phyloP scores from a whole-genome alignment of 2,797 vertebrate species.

The Neomorphus geoffroyi region DNA sequence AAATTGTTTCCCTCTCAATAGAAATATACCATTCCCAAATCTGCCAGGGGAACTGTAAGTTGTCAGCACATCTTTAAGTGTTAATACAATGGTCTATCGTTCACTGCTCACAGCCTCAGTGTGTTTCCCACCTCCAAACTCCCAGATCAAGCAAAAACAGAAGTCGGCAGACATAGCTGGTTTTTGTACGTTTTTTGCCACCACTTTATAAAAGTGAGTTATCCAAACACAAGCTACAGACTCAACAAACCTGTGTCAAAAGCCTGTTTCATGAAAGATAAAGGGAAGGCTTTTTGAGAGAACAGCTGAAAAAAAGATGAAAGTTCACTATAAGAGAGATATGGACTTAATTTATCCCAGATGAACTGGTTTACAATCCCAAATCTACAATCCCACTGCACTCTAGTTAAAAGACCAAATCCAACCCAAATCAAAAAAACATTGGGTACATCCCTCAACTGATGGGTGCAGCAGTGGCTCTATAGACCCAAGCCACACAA shows the following conservation, averaged over 20 bases:
- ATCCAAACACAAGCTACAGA: not conserved
- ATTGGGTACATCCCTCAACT: not conserved
- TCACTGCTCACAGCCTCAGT: not conserved
- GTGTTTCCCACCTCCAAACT: not conserved
- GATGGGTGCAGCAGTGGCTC: not conserved
- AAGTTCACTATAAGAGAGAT: not conserved
- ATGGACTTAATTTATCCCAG: not conserved
- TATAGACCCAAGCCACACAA: accelerated
- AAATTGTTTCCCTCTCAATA: not conserved
- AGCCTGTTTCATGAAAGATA: not conserved
- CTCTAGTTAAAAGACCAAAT: not conserved
- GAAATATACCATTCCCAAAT: not conserved
- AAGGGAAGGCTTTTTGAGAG: not conserved
- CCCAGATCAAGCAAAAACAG: not conserved
- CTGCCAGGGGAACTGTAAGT: not conserved
- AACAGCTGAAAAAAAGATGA: not conserved
- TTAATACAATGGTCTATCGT: not conserved
- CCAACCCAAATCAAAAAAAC: not conserved
- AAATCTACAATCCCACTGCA: not conserved
- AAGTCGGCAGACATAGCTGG: not conserved
- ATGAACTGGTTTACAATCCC: not conserved
- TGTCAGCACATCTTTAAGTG: not conserved
- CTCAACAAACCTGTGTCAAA: not conserved
- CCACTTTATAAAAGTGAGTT: not conserved
- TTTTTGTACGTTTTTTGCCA: not conserved